These are phyloP conservation scores for Tetramorium bicarinatum DNA, from an alignment of 2,888 invertebrate species.

Conservation along the genomic window DNA sequence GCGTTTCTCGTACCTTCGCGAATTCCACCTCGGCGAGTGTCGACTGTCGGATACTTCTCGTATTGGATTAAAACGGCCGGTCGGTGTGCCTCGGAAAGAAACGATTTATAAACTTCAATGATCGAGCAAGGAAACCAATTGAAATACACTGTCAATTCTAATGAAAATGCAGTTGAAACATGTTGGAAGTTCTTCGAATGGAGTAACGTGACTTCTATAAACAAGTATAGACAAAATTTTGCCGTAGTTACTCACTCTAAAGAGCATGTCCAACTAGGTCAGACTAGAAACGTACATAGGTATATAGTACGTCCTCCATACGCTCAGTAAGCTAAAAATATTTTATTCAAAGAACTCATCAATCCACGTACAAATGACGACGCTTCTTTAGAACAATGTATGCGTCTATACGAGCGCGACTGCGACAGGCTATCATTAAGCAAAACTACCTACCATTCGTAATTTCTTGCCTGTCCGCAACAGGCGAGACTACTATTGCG, in stretches of 20 bases:
- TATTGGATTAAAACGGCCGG: slow-evolving; percentile 15
- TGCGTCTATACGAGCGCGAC: no score
- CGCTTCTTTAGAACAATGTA: slow-evolving; percentile 9
- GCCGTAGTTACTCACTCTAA: not conserved
- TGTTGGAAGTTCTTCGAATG: not conserved
- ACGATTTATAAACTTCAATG: slow-evolving; percentile 17
- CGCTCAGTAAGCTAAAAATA: slow-evolving; percentile 19
- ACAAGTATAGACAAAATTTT: slow-evolving; percentile 23
- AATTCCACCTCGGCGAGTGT: slow-evolving; percentile 38
- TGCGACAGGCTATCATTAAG: not conserved
- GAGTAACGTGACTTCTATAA: not conserved
- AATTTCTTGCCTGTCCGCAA: slow-evolving; percentile 4
- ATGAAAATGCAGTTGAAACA: not conserved
- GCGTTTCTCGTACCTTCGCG: slow-evolving; percentile 49
- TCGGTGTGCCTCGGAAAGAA: not conserved
- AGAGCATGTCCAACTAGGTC: slow-evolving; percentile 11
- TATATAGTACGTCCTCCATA: not conserved
- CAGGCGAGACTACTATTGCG: slow-evolving; percentile 34
- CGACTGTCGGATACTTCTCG: slow-evolving; percentile 34
- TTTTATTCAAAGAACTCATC: slow-evolving; percentile 16
- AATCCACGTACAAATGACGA: slow-evolving; percentile 3
- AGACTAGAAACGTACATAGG: not conserved
- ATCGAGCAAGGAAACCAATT: not conserved
- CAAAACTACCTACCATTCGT: not conserved
- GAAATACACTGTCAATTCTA: not conserved